Percentiles rank a stretch among this genome's conserved stretches.
Conservation (phyloP, 1,140 invertebrate genomes). For the Hycleus phaleratus region DNA sequence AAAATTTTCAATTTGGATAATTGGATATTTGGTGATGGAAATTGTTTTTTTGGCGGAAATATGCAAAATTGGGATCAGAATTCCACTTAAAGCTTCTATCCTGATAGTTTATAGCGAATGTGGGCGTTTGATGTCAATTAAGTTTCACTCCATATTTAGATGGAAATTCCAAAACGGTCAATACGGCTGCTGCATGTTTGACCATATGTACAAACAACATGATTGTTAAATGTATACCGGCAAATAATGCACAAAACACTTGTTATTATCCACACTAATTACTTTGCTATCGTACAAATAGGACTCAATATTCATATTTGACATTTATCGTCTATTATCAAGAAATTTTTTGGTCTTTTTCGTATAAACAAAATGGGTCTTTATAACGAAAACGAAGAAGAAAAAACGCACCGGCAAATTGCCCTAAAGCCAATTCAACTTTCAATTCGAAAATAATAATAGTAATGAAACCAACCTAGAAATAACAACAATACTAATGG, state of each 20-base stretch:
- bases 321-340: too few relatives aligned
- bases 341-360: background rate
- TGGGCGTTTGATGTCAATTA: conserved; percentile 37
- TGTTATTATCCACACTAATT: conserved; percentile 6
- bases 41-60: too few relatives aligned
- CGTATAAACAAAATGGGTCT: conserved; percentile 2
- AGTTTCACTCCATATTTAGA: conserved; percentile 37
- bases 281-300: too few relatives aligned
- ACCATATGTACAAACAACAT: conserved; percentile 27
- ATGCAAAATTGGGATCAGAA: too few relatives aligned
- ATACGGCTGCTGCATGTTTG: conserved; percentile 15
- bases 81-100: too few relatives aligned
- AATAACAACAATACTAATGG: too few relatives aligned
- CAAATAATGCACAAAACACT: conserved; percentile 13
- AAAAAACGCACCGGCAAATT: background rate
- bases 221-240: conserved; percentile 14
- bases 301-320: too few relatives aligned
- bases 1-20: too few relatives aligned
- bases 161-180: conserved; percentile 26
- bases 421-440: background rate
- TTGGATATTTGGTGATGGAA: too few relatives aligned
- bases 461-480: too few relatives aligned
- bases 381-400: background rate
- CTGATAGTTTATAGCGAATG: background rate
- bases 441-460: too few relatives aligned